phyloP scores from a whole-genome alignment of 2,888 invertebrate genomes.

The Deroplatys truncata region DNA sequence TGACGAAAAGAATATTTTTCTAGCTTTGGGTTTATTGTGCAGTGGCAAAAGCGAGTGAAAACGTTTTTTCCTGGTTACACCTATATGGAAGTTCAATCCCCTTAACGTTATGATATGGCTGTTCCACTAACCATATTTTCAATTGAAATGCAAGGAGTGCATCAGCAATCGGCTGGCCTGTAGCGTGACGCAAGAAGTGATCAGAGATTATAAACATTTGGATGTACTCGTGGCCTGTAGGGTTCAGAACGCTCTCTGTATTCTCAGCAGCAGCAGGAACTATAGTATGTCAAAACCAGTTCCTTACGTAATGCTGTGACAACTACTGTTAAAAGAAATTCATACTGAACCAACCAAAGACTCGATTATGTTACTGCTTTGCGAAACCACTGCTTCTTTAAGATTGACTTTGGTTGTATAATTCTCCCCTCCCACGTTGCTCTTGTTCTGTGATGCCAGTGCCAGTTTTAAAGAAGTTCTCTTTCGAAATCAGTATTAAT shows the following conservation, averaged over 20 bases:
- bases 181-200: not conserved
- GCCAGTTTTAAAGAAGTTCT: not conserved
- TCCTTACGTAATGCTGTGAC: not conserved
- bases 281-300: not conserved
- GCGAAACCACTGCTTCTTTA: not conserved
- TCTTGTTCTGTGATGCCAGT: not conserved
- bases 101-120: not conserved
- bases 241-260: not conserved
- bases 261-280: not conserved
- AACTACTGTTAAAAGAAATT: not conserved
- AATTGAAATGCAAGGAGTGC: not conserved
- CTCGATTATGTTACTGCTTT: not conserved
- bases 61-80: not conserved
- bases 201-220: not conserved
- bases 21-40: too few species aligned
- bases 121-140: not conserved
- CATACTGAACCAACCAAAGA: not conserved
- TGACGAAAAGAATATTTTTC: too few species aligned
- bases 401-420: not conserved
- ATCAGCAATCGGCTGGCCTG: not conserved
- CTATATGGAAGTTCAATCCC: not conserved
- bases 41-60: too few species aligned
- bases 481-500: not conserved
- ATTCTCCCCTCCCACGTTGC: not conserved
- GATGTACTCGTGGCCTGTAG: not conserved